Conservation (phyloP, 2,113 vertebrate genomes). For the Urocolius indicus region DNA sequence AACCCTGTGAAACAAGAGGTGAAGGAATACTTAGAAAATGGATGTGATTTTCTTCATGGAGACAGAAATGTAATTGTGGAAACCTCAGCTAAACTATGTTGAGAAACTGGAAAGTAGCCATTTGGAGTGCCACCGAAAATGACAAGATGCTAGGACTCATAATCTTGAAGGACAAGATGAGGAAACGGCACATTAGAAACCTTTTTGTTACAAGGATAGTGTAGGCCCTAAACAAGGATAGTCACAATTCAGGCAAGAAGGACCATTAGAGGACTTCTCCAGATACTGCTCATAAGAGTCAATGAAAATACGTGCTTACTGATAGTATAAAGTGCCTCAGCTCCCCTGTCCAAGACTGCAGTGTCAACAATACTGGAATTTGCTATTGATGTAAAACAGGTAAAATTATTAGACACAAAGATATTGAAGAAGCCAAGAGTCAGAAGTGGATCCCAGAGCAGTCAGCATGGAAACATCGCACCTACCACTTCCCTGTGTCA, state of each 20-base stretch:
- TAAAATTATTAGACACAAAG: background rate
- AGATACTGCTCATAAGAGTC: background rate
- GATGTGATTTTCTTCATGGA: rapidly evolving
- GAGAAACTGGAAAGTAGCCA: background rate
- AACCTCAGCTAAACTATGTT: background rate
- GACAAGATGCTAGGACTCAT: background rate
- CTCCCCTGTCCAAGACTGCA: background rate
- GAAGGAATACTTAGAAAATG: background rate
- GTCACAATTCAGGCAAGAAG: background rate
- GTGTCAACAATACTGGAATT: background rate
- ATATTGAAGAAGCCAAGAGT: background rate
- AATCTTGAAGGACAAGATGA: background rate
- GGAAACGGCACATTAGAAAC: background rate
- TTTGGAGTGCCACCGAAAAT: background rate
- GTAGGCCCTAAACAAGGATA: background rate
- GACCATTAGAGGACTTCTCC: background rate
- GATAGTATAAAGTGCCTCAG: background rate
- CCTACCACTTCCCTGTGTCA: too few relatives aligned
- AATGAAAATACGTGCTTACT: background rate
- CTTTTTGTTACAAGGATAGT: background rate
- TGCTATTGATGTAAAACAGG: background rate
- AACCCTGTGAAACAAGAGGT: background rate
- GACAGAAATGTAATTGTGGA: background rate
- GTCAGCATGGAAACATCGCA: background rate
- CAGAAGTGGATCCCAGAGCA: background rate